Conservation (phyloP, 2,113 vertebrate genomes). For the Candoia aspera region DNA sequence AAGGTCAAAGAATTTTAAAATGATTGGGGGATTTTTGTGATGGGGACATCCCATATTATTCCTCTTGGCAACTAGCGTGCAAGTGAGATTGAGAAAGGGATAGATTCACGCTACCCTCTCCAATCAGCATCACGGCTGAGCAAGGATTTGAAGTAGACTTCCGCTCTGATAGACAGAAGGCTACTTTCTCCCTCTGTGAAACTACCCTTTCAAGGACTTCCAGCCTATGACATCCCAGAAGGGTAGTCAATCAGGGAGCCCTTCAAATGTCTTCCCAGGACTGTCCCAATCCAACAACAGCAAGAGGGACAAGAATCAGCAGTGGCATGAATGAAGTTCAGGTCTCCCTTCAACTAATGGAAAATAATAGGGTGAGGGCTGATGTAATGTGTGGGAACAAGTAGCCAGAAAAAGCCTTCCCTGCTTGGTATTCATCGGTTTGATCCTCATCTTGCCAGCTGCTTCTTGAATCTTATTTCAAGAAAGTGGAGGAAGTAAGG, state of each 20-base stretch:
- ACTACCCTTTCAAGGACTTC: neutral
- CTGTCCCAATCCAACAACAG: neutral
- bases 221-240: neutral
- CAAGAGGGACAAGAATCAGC: neutral
- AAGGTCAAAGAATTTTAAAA: too few relatives aligned
- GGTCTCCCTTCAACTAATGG: neutral
- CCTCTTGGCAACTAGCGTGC: too few relatives aligned
- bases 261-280: neutral
- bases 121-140: too few relatives aligned
- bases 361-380: neutral
- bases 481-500: too few relatives aligned
- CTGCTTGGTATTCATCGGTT: neutral
- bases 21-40: too few relatives aligned
- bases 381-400: neutral
- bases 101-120: too few relatives aligned
- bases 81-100: too few relatives aligned
- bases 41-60: too few relatives aligned
- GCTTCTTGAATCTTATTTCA: too few relatives aligned
- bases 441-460: neutral
- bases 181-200: neutral
- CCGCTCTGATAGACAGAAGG: too few relatives aligned
- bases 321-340: neutral
- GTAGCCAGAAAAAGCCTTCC: neutral
- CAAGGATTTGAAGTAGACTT: too few relatives aligned
- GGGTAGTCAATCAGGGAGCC: neutral